These are phyloP conservation scores for Melanerpes aurifrons DNA, from an alignment of 2,113 vertebrate species.

Conservation along the genomic window DNA sequence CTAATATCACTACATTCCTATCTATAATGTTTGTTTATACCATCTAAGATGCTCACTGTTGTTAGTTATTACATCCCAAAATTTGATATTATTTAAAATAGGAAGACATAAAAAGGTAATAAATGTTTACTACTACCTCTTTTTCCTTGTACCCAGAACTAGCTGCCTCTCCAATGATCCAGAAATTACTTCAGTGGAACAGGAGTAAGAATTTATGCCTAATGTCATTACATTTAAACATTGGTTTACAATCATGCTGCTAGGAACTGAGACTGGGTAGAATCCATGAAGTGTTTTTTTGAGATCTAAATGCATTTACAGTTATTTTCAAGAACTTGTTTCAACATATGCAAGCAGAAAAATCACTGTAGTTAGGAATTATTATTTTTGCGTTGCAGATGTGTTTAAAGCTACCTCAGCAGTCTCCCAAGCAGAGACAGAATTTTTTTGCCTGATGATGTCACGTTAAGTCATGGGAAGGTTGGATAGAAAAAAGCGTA, in stretches of 20 bases:
- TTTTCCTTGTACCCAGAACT: slow-evolving; percentile 75
- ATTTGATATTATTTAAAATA: neutral
- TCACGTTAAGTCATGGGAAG: neutral
- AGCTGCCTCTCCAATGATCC: slow-evolving; percentile 85
- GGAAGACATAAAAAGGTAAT: neutral
- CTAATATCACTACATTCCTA: neutral
- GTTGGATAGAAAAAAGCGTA: neutral
- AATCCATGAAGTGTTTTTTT: slow-evolving; percentile 44
- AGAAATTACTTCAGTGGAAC: slow-evolving; percentile 79
- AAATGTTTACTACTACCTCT: slow-evolving; percentile 64
- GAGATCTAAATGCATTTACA: neutral
- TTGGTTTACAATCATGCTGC: slow-evolving; percentile 14
- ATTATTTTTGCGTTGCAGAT: neutral
- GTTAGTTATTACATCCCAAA: slow-evolving; percentile 3
- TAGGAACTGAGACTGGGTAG: slow-evolving; percentile 65
- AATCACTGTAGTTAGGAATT: neutral
- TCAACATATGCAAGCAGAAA: neutral
- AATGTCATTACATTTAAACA: slow-evolving; percentile 21
- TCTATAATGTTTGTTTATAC: neutral
- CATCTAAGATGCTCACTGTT: neutral
- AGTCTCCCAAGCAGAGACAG: neutral
- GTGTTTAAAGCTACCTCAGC: neutral
- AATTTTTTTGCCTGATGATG: neutral
- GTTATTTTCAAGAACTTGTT: neutral
- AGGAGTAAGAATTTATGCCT: slow-evolving; percentile 78